phyloP scores from a whole-genome alignment of 2,113 vertebrate genomes.

The Stigmatopora argus region DNA sequence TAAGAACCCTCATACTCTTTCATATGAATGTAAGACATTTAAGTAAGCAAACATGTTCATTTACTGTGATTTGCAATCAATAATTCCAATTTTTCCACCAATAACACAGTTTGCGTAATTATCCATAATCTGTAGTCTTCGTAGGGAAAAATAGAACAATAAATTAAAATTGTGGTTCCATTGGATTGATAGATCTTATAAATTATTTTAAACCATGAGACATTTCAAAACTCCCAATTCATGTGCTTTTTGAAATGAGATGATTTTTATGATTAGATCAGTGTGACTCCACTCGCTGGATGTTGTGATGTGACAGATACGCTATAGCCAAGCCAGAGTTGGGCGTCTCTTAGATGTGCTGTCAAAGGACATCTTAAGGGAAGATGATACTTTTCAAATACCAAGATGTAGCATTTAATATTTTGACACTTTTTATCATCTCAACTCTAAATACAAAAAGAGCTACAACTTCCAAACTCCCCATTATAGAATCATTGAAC shows the following conservation, averaged over 20 bases:
- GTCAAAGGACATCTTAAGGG: slow-evolving; percentile 40
- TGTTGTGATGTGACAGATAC: slow-evolving; percentile 39
- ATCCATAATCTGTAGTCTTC: background rate
- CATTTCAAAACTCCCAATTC: slow-evolving; percentile 46
- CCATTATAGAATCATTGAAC: background rate
- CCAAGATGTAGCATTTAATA: background rate
- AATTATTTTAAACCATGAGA: slow-evolving; percentile 1
- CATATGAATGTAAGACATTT: background rate
- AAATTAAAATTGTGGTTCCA: background rate
- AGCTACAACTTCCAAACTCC: background rate
- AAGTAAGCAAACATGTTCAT: background rate
- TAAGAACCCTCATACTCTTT: background rate
- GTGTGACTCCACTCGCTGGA: slow-evolving; percentile 22
- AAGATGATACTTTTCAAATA: slow-evolving; percentile 16
- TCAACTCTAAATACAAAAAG: background rate
- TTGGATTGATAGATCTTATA: background rate
- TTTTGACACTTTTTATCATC: background rate
- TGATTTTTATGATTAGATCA: slow-evolving; percentile 34
- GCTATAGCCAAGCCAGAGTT: slow-evolving; percentile 26
- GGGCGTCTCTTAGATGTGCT: slow-evolving; percentile 41
- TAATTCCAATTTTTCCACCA: background rate
- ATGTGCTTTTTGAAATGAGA: slow-evolving; percentile 11
- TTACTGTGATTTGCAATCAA: background rate
- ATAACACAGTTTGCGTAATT: background rate
- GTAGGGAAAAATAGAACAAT: background rate